A percentile compares a stretch with the other conserved stretches of the same genome.
phyloP scores from a whole-genome alignment of 2,888 invertebrate species.

The Pyrochroa serraticornis region DNA sequence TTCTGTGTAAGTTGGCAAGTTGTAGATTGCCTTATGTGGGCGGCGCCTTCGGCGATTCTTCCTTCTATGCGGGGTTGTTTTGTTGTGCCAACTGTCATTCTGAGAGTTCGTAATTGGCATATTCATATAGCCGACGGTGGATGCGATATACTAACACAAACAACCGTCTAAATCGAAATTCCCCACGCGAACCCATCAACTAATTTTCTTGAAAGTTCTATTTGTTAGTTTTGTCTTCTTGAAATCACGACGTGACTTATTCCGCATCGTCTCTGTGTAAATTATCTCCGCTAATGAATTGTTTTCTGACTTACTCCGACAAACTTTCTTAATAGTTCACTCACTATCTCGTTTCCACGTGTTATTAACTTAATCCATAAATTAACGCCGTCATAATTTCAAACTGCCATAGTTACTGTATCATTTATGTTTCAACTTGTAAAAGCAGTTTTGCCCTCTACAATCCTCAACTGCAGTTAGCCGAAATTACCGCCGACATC shows the following conservation, averaged over 20 bases:
- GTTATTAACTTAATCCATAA: conserved; percentile 33
- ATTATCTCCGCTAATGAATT: conserved; percentile 29
- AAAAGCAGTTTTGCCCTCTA: conserved; percentile 27
- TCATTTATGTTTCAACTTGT: conserved; percentile 34
- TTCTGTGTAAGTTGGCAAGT: conserved; percentile 25
- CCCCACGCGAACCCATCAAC: not conserved
- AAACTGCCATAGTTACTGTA: conserved; percentile 29
- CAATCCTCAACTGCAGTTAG: conserved; percentile 34
- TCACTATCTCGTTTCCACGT: conserved; percentile 30
- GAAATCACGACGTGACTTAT: not conserved
- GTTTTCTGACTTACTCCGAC: conserved; percentile 27
- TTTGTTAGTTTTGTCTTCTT: not conserved
- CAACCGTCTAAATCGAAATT: not conserved
- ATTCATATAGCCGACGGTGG: conserved; percentile 7
- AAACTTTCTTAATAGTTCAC: conserved; percentile 30
- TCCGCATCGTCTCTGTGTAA: conserved; percentile 7
- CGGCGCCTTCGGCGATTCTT: conserved; percentile 20
- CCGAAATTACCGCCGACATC: conserved; percentile 15
- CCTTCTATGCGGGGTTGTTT: conserved; percentile 2
- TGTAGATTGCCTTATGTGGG: conserved; percentile 21
- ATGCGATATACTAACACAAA: not conserved
- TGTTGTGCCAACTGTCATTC: conserved; percentile 20
- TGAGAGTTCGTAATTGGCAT: conserved; percentile 13
- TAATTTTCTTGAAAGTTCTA: not conserved
- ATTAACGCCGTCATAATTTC: conserved; percentile 32